A percentile compares a stretch with the other conserved stretches of the same genome.
Conservation (phyloP, 2,888 invertebrate species). For the Cataglyphis rosenhaueri region DNA sequence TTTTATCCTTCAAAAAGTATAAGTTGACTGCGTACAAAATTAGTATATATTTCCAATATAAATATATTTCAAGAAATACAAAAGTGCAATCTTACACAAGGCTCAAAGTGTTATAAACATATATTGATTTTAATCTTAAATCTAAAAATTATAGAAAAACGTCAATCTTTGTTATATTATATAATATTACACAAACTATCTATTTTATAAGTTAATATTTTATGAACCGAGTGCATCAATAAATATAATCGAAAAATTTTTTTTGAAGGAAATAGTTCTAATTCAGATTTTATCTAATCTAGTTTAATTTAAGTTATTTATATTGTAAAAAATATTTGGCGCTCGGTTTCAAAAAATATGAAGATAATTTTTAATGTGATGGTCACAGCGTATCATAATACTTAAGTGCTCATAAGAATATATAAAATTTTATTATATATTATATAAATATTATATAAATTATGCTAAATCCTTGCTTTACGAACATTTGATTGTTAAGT, state of each 20-base stretch:
- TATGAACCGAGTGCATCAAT: background rate
- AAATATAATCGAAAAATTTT: background rate
- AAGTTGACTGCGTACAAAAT: constrained; percentile 43
- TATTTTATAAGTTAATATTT: constrained; percentile 1
- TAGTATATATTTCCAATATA: constrained; percentile 41
- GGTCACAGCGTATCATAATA: background rate
- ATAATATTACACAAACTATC: constrained; percentile 5
- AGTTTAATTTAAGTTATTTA: background rate
- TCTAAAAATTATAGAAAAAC: constrained; percentile 20
- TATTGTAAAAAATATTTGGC: background rate
- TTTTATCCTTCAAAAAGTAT: constrained; percentile 2
- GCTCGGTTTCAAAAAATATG: constrained; percentile 16
- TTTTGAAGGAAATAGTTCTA: background rate
- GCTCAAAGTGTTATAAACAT: background rate
- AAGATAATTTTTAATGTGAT: background rate
- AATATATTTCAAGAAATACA: constrained; percentile 35
- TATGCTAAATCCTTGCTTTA: constrained; percentile 21
- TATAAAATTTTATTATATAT: constrained; percentile 22
- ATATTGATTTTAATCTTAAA: background rate
- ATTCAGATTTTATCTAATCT: constrained; percentile 3
- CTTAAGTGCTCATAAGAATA: constrained; percentile 11
- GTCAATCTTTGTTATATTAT: constrained; percentile 6
- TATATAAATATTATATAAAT: background rate
- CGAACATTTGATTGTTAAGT: background rate
- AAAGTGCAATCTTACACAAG: constrained; percentile 22